Percentiles rank a stretch among this genome's conserved stretches.
phyloP scores from a whole-genome alignment of 2,888 invertebrate genomes.

The Caenorhabditis zanzibari region DNA sequence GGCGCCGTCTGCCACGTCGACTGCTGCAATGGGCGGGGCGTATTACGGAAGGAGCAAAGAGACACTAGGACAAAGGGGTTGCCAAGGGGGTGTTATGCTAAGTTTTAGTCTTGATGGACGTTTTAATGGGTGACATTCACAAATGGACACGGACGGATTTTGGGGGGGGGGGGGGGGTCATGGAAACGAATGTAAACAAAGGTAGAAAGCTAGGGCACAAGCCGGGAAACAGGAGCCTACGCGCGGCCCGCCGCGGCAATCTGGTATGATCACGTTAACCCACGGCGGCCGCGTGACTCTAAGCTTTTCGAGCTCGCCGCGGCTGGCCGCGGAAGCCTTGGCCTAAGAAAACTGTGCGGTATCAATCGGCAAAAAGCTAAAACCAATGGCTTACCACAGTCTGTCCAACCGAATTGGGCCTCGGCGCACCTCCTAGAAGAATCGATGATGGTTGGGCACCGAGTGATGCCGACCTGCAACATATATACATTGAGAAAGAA shows the following conservation, averaged over 20 bases:
- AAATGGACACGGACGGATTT: too few relatives aligned
- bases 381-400: slow-evolving; percentile 50
- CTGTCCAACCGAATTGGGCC: slow-evolving; percentile 50
- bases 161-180: too few relatives aligned
- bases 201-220: too few relatives aligned
- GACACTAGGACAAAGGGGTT: slow-evolving; percentile 5
- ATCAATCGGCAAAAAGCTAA: too few relatives aligned
- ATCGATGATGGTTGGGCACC: slow-evolving; percentile 62
- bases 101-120: neutral
- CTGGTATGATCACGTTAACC: too few relatives aligned
- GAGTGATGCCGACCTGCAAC: slow-evolving; percentile 63
- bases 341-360: too few relatives aligned
- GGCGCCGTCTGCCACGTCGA: slow-evolving; percentile 66
- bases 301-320: too few relatives aligned
- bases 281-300: too few relatives aligned
- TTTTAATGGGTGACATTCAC: too few relatives aligned
- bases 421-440: slow-evolving; percentile 32
- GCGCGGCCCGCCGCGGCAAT: too few relatives aligned
- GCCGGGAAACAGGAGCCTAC: too few relatives aligned
- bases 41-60: slow-evolving; percentile 5
- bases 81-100: neutral
- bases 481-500: slow-evolving; percentile 8
- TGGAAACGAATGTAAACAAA: too few relatives aligned
- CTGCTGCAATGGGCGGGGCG: slow-evolving; percentile 33
- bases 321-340: neutral